phyloP scores from a whole-genome alignment of 2,113 vertebrate genomes.

The Cathartes aura region DNA sequence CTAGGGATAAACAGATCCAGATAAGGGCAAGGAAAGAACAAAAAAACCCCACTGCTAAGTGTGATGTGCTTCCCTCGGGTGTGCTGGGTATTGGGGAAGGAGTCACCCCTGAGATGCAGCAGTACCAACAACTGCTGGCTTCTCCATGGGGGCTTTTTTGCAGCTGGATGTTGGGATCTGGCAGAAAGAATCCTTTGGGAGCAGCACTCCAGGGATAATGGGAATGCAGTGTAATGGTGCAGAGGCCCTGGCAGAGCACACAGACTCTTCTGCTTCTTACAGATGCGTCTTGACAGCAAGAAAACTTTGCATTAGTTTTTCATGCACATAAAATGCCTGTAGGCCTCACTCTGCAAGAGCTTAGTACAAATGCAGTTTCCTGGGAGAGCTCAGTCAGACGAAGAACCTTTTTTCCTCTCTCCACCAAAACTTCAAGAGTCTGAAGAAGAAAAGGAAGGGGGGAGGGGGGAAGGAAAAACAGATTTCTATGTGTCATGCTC shows the following conservation, averaged over 20 bases:
- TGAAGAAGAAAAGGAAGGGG: background rate
- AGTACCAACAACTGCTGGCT: fast-evolving
- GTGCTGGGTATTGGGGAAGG: background rate
- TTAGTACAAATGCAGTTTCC: background rate
- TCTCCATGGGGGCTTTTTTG: background rate
- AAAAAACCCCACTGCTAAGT: background rate
- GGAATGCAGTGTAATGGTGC: background rate
- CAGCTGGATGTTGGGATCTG: background rate
- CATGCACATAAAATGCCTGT: background rate
- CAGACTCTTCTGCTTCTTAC: background rate
- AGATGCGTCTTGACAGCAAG: background rate
- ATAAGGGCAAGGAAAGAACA: background rate
- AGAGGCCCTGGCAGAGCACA: background rate
- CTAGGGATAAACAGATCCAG: background rate
- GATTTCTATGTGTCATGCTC: background rate
- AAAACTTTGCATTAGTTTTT: background rate
- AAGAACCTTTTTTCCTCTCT: background rate
- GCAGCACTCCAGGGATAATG: background rate
- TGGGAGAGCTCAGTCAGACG: background rate
- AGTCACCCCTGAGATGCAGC: background rate
- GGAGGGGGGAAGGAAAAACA: fast-evolving
- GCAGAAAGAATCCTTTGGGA: background rate
- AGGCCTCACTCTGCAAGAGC: background rate
- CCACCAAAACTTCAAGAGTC: background rate
- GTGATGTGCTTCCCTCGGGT: fast-evolving